Evolutionary conservation across 2,888 invertebrate genomes (phyloP), one percentile per base, ranked within the genome.

Genomic region (Drosophila macrospina): DNA sequence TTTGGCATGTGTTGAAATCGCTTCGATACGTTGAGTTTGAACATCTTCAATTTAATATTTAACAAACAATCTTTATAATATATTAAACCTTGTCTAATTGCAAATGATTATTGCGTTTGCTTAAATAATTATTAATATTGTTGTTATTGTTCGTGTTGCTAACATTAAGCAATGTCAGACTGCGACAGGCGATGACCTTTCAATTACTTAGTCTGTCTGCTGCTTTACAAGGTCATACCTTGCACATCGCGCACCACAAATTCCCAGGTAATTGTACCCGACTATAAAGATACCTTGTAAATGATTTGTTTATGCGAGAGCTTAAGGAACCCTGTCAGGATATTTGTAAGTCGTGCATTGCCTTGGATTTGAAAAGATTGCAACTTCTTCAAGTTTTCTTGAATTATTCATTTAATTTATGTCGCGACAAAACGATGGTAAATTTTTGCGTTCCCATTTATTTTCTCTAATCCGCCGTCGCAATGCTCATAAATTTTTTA

Each of bases 321-420:
- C 7, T 28, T 6, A 1, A 7, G 1, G 28, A 28, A 28, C 2
- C 5, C 7, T 28, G 1, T 6, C 28, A 28, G 28, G 28, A 2
- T 24, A 24, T 16, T 8, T 30, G 41, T 10, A 4, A 39, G 51
- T 41, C 30, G 13, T 20, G 8, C 20, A 11, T 11, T 11, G 5
- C 7, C n/a, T 30, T 8, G 16, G 11, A 1, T 20, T 48, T 16
- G 45, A 57, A 37, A 28, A 54, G 52, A 52, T 41, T 51, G 76
- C 76, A 52, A 52, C 28, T 69, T 52, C 26, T 45, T 37, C 52
- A 64, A 44, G 30, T 24, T 60, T 63, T 61, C 50, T 78, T 80
- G 74, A 80, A 77, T 84, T 77, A 77, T 80, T 84, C 74, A 80
- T 70, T 70, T 68, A 70, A 66, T 80, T 74, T 77, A 74, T 76